phyloP scores from a whole-genome alignment of 2,888 invertebrate species.

The Morpho deidamia region DNA sequence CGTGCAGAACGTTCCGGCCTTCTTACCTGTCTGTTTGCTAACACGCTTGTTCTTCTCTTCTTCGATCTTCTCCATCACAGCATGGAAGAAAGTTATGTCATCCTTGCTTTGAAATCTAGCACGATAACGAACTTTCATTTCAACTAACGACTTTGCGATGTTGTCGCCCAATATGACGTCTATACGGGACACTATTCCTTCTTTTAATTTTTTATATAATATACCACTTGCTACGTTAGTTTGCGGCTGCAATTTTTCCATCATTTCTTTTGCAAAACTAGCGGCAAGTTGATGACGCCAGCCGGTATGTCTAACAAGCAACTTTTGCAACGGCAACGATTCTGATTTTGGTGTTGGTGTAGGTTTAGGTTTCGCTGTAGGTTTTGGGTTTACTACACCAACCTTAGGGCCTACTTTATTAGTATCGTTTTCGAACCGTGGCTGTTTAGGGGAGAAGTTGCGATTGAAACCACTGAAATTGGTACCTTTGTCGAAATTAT shows the following conservation, averaged over 20 bases:
- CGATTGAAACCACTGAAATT: background rate
- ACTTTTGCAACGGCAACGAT: background rate
- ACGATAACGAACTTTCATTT: constrained; percentile 25
- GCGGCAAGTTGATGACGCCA: constrained; percentile 14
- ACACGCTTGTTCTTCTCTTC: constrained; percentile 5
- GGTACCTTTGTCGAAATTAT: background rate
- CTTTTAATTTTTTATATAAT: constrained; percentile 19
- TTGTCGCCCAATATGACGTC: constrained; percentile 26
- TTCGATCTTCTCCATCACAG: constrained; percentile 18
- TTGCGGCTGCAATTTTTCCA: background rate
- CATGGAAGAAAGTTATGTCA: constrained; percentile 16
- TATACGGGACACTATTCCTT: constrained; percentile 27
- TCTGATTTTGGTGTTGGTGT: background rate
- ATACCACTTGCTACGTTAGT: background rate
- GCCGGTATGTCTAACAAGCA: background rate
- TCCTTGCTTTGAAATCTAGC: constrained; percentile 11
- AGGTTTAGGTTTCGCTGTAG: background rate
- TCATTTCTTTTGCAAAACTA: constrained; percentile 14
- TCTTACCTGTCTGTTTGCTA: background rate
- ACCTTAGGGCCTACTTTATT: background rate
- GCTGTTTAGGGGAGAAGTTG: background rate
- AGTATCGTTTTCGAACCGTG: background rate
- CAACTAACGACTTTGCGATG: constrained; percentile 1
- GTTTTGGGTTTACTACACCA: background rate
- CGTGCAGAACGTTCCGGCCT: background rate